Conservation (phyloP, 1,140 invertebrate species). For the Caenorhabditis tropicalis region DNA sequence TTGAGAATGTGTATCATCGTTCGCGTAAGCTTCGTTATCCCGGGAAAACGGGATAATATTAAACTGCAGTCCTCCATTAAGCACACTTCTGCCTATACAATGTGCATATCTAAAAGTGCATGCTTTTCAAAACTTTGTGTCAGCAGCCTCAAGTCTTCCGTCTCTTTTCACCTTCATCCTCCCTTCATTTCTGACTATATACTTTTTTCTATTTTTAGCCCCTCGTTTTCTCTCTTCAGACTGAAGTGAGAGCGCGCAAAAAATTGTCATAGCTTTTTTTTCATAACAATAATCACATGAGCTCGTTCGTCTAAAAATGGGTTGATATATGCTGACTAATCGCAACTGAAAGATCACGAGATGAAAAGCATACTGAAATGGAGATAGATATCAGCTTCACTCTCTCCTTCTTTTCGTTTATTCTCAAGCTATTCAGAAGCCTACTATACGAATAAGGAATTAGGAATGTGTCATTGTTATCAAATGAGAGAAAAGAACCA, state of each 20-base stretch:
- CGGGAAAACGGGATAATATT: too few relatives aligned
- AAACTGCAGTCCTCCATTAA: too few relatives aligned
- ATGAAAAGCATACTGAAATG: not conserved
- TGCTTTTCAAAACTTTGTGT: not conserved
- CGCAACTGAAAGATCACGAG: not conserved
- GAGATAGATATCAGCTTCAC: not conserved
- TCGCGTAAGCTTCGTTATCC: not conserved
- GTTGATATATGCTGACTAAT: not conserved
- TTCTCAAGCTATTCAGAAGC: not conserved
- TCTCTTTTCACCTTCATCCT: slow-evolving; percentile 9
- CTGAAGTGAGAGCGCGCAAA: not conserved
- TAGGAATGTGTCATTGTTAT: not conserved
- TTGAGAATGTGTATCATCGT: not conserved
- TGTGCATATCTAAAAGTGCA: not conserved
- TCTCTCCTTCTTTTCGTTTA: not conserved
- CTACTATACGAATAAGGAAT: not conserved
- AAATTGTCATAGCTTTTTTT: not conserved
- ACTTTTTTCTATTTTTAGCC: slow-evolving; percentile 29
- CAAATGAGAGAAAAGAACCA: not conserved
- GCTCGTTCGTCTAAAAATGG: not conserved
- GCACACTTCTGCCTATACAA: too few relatives aligned
- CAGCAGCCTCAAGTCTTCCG: not conserved
- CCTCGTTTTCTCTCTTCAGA: not conserved
- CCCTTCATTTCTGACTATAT: slow-evolving; percentile 10
- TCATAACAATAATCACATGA: slow-evolving; percentile 25